Base-by-base conservation (phyloP, 1,140 invertebrate genomes). In the Trachelipus rathkii region DNA sequence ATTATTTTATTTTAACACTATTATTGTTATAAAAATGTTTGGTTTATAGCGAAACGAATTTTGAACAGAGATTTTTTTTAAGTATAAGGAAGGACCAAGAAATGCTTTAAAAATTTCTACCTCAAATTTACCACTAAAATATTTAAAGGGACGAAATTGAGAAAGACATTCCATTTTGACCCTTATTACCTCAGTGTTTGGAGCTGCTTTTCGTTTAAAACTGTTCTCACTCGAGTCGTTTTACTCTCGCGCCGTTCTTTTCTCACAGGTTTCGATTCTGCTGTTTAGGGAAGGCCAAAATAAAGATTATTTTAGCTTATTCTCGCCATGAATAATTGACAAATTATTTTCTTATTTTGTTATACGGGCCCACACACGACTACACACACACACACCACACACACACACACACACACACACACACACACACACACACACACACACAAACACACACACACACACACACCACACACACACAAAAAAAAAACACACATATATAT, bases 161-260 rank as follows among this genome's bases (percentile, higher is more conserved):
- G 19, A 60, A 19, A 15, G 50, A 60, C 50, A 60, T 15, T 11
- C 15, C 0, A 15, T 3, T 3, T 2, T 71, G 19, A 44, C 0
- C n/a, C 19, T 74, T 44, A 74, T 75, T 15, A 81, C 80, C 80
- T 79, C 45, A 99, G 87, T 1, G 96, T 99, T 86, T 97, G 95
- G 80, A 99, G 87, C 84, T 99, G 97, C 85, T 98, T 98, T 85
- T 99, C 97, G 85, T 98, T 99, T 6, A 99, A 89, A 0, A 99
- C 97, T 0, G 97, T 99, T 73, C 97, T 89, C 6, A 99, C 96
- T 81, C 97, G 87, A 5, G 97, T 98, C 0, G 97, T 95, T 85
- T 99, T 99, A n/a, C 94, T 93, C 85, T 95, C 93, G 44, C 84
- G 83, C 46, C 78, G 74, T 77, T 82, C 80, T 69, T 79, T 78